Base-by-base conservation (phyloP, 2,113 vertebrate genomes). In the Eonycteris spelaea region DNA sequence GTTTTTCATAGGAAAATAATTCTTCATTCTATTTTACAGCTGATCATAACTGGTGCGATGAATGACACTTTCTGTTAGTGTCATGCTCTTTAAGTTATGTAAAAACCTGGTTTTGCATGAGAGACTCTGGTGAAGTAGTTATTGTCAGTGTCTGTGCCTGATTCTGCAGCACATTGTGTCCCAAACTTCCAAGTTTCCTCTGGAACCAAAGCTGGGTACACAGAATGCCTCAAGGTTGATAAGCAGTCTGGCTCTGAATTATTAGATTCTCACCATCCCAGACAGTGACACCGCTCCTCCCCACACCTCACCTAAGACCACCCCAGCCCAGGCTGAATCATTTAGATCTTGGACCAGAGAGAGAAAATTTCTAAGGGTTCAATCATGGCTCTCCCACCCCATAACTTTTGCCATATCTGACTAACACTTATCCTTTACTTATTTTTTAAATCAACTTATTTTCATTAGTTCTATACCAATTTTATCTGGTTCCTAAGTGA, bases 21-120 rank as follows among this genome's bases (percentile, higher is more conserved):
- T 97, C 95, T 95, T 94, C 95, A 86, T 98, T 97, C 97, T 97
- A 26, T 97, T 98, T 98, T 97, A 96, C 86, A 98, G 97, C 95
- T 95, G 93, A 98, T 86, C 96, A 95, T 97, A 97, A 98, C 98
- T 93, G 43, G 63, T 0, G 51, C 95, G 95, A 98, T 97, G 97
- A 97, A 95, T 97, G 97, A 97, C 8, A 35, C 79, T 95, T 87
- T 98, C 93, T 98, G 95, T 94, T 96, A 94, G 86, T 92, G 97
- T 94, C 96, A 61, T 91, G 95, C 96, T 97, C 97, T 97, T 95
- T 95, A 79, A 97, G 92, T 92, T 78, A 96, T 93, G 97, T 91
- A 90, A 96, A 96, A 97, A 43, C 86, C 57, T 35, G 51, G 91
- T 93, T 98, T 97, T 98, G 97, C 95, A 96, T 95, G 97, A 97